Percentiles rank a stretch among this genome's conserved stretches.
phyloP scores from a whole-genome alignment of 2,888 invertebrate genomes.

The Biston betularia region DNA sequence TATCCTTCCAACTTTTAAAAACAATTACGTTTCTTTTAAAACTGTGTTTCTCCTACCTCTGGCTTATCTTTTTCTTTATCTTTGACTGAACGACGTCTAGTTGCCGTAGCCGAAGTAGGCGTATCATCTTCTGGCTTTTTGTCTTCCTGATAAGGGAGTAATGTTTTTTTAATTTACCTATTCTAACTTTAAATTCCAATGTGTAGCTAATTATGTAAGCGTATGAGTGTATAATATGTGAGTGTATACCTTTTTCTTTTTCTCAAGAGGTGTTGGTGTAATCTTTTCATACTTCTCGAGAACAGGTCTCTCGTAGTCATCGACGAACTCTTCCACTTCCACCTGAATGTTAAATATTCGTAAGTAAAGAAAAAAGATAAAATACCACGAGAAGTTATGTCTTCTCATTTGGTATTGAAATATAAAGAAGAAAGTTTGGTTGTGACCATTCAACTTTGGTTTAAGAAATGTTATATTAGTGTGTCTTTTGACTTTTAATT shows the following conservation, averaged over 20 bases:
- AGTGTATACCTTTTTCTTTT: slow-evolving; percentile 82
- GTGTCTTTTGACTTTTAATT: slow-evolving; percentile 1
- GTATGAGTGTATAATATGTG: slow-evolving; percentile 32
- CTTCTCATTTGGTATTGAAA: slow-evolving; percentile 33
- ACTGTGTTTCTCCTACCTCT: slow-evolving; percentile 62
- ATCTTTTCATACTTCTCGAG: slow-evolving; percentile 90
- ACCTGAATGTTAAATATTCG: slow-evolving; percentile 66
- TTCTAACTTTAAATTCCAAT: neutral
- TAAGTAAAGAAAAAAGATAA: slow-evolving; percentile 43
- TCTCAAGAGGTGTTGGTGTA: slow-evolving; percentile 79
- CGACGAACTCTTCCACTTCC: slow-evolving; percentile 80
- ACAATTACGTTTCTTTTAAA: neutral
- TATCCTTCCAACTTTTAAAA: neutral
- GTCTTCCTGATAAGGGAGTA: slow-evolving; percentile 61
- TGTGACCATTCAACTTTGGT: slow-evolving; percentile 23
- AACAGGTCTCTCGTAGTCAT: slow-evolving; percentile 91
- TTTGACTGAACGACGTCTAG: slow-evolving; percentile 77
- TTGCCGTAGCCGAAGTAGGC: slow-evolving; percentile 71
- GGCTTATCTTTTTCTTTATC: slow-evolving; percentile 78
- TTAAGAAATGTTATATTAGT: slow-evolving; percentile 3
- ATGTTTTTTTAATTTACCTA: neutral
- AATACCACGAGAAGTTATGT: slow-evolving; percentile 33
- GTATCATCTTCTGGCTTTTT: slow-evolving; percentile 67
- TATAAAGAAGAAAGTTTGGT: slow-evolving; percentile 14
- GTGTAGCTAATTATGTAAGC: slow-evolving; percentile 10